These are phyloP conservation scores for Malachius bipustulatus DNA, from an alignment of 2,888 invertebrate genomes.

Conservation along the genomic window DNA sequence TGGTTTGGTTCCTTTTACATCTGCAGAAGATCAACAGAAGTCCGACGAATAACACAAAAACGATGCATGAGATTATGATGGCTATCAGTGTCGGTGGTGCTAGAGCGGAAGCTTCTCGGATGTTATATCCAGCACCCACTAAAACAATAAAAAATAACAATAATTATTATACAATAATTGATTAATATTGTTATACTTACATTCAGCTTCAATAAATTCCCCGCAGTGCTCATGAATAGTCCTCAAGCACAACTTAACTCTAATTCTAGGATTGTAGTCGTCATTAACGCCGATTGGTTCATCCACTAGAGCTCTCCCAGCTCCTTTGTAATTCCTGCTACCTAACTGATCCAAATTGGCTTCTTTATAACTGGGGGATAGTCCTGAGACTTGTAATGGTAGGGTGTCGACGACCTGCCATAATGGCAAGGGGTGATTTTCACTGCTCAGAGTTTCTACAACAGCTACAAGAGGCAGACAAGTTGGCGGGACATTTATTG, in stretches of 20 bases:
- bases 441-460: conserved; percentile 56
- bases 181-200: conserved; percentile 44
- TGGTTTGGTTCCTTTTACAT: conserved; percentile 68
- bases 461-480: conserved; percentile 66
- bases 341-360: conserved; percentile 53
- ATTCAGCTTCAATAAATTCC: conserved; percentile 70
- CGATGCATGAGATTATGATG: conserved; percentile 66
- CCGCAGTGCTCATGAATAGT: conserved; percentile 74
- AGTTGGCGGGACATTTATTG: conserved; percentile 69
- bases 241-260: conserved; percentile 71
- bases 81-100: conserved; percentile 69
- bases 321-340: conserved; percentile 34
- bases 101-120: conserved; percentile 64
- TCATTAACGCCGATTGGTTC: conserved; percentile 47
- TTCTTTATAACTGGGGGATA: conserved; percentile 57
- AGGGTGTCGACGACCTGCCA: conserved; percentile 67
- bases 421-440: conserved; percentile 42
- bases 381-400: conserved; percentile 58
- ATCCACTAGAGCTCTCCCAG: conserved; percentile 43
- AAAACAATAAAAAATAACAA: too few relatives aligned
- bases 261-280: conserved; percentile 54
- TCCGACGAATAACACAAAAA: conserved; percentile 65
- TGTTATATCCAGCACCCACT: conserved; percentile 66
- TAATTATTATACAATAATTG: conserved; percentile 9
- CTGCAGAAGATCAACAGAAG: conserved; percentile 74